These are phyloP conservation scores for human DNA, from an alignment of 2,113 vertebrate genomes.

Conservation along the genomic window GRCh38 chr11:132532001-132532500, in stretches of 20 bases:
- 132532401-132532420: not conserved
- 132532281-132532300: not conserved
- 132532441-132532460: not conserved
- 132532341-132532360: not conserved
- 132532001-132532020: too few relatives aligned
- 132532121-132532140: fast-evolving
- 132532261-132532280: fast-evolving
- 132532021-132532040: not conserved
- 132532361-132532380: not conserved
- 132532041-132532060: not conserved
- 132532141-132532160: not conserved
- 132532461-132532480: not conserved
- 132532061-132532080: not conserved
- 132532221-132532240: not conserved
- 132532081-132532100: not conserved
- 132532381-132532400: not conserved
- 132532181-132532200: not conserved
- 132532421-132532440: not conserved
- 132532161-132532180: not conserved
- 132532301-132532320: not conserved
- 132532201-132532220: fast-evolving
- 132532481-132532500: not conserved
- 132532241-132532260: not conserved
- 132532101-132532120: not conserved
- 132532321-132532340: not conserved